These are phyloP conservation scores for Lates calcarifer DNA, from an alignment of 2,113 vertebrate species.

Conservation along the genomic window DNA sequence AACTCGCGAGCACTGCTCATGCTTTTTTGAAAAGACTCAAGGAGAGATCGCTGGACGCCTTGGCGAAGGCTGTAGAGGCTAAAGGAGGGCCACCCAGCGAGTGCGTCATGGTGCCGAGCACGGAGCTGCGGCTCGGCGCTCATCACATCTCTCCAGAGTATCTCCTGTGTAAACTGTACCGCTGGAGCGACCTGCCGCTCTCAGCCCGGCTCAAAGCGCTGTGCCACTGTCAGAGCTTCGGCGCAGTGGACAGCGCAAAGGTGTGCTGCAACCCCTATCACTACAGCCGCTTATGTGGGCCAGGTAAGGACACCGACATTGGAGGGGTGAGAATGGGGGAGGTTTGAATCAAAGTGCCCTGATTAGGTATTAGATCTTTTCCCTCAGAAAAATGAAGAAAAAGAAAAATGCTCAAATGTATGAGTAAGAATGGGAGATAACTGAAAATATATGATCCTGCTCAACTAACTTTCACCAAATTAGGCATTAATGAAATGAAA, in stretches of 20 bases:
- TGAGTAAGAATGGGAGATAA: too few relatives aligned
- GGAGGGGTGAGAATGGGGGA: too few relatives aligned
- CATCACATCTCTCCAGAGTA: conserved; percentile 88
- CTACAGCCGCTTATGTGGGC: conserved; percentile 95
- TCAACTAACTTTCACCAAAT: not conserved
- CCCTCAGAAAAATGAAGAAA: not conserved
- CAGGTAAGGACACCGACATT: conserved; percentile 85
- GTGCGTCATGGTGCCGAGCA: conserved; percentile 90
- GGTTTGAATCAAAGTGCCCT: not conserved
- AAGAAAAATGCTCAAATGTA: not conserved
- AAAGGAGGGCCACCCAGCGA: conserved; percentile 89
- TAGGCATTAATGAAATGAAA: not conserved
- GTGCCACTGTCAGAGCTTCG: conserved; percentile 91
- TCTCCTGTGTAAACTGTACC: conserved; percentile 91
- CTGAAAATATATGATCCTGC: too few relatives aligned
- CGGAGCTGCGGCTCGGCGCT: conserved; percentile 86
- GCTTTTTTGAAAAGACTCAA: conserved; percentile 92
- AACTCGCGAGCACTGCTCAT: conserved; percentile 90
- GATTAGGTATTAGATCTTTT: not conserved
- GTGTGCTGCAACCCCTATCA: conserved; percentile 97
- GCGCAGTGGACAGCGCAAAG: conserved; percentile 77
- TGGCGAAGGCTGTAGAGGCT: conserved; percentile 94
- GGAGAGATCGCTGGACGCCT: conserved; percentile 90
- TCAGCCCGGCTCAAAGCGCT: conserved; percentile 91
- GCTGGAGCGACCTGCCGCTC: conserved; percentile 94